Percentiles rank a stretch among this genome's conserved stretches.
Conservation (phyloP, 2,113 vertebrate species). For the Pangasianodon hypophthalmus region DNA sequence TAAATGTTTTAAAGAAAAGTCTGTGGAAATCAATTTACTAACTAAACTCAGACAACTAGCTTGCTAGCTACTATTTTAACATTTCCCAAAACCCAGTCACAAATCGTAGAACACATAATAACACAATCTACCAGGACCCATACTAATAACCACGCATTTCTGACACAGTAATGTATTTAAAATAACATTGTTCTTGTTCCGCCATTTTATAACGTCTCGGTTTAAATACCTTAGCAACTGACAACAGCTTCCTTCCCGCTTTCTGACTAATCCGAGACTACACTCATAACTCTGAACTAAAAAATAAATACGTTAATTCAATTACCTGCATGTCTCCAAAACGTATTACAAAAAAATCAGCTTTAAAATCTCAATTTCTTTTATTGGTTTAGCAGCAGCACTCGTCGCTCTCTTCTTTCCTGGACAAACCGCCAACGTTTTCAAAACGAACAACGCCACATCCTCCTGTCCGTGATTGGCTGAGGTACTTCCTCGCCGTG, state of each 20-base stretch:
- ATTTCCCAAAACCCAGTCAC: background rate
- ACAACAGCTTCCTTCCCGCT: background rate
- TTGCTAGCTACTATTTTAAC: background rate
- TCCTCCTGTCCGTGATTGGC: slow-evolving; percentile 17
- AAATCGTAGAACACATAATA: background rate
- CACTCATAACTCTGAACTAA: background rate
- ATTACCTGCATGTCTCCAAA: slow-evolving; percentile 48
- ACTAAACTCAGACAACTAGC: no score
- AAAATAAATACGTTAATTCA: background rate
- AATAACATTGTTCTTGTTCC: background rate
- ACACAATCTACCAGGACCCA: background rate
- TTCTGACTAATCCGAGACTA: background rate
- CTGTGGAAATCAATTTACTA: background rate
- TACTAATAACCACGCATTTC: background rate
- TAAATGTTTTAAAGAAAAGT: background rate
- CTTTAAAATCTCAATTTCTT: background rate
- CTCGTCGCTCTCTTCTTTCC: background rate
- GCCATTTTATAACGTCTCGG: background rate
- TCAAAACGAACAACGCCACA: slow-evolving; percentile 18
- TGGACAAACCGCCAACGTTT: slow-evolving; percentile 34
- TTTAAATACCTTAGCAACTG: background rate
- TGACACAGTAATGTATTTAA: background rate
- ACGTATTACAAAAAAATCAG: background rate
- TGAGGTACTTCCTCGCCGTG: background rate
- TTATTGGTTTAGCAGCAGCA: background rate